A percentile compares a stretch with the other conserved stretches of the same genome.
Conservation (phyloP, 2,797 vertebrate species). For the Sebastes itinus region DNA sequence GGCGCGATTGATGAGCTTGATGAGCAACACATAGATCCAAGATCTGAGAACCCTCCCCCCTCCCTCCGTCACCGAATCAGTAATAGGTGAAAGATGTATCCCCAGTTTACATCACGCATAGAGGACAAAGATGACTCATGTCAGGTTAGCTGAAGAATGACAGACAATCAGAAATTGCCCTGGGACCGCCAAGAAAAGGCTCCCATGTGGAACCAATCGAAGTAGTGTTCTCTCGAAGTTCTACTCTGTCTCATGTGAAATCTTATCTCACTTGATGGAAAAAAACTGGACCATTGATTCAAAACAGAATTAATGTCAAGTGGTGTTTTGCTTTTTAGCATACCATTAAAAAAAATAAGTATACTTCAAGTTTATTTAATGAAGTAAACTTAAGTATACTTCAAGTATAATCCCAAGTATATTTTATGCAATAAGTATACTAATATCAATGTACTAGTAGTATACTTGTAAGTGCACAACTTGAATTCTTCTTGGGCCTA, state of each 20-base stretch:
- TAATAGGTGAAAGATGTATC: not conserved
- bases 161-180: constrained; percentile 11
- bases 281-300: not conserved
- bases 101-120: not conserved
- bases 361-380: too few species aligned
- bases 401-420: too few species aligned
- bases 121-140: not conserved
- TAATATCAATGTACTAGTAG: too few species aligned
- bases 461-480: too few species aligned
- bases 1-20: constrained; percentile 12
- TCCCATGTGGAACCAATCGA: constrained; percentile 12
- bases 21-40: constrained; percentile 39
- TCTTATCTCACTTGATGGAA: not conserved
- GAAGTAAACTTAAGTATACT: too few species aligned
- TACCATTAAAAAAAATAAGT: too few species aligned
- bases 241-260: not conserved
- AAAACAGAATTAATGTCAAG: not conserved
- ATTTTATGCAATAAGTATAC: too few species aligned
- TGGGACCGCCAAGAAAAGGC: not conserved
- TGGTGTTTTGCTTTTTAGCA: not conserved
- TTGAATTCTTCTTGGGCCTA: too few species aligned
- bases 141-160: not conserved
- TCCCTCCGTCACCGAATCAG: not conserved
- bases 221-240: not conserved
- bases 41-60: constrained; percentile 2